phyloP scores from a whole-genome alignment of 2,888 invertebrate genomes.

The Chymomyza caudatula region DNA sequence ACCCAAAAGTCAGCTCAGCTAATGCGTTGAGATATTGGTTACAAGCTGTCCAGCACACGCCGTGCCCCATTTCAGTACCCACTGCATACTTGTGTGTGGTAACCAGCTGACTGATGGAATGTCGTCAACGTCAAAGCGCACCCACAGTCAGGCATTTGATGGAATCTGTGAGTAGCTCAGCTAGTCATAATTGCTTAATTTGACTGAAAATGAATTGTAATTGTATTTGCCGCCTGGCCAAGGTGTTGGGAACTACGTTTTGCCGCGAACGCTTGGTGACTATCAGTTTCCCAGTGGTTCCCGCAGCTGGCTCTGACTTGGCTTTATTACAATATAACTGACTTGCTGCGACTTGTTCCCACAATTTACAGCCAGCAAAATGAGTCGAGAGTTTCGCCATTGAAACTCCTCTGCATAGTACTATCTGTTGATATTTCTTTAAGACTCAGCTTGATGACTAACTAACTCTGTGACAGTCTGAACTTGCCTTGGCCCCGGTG shows the following conservation, averaged over 20 bases:
- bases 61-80: not conserved
- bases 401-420: not conserved
- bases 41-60: not conserved
- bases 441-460: conserved; percentile 34
- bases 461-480: conserved; percentile 15
- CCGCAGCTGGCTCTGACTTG: conserved; percentile 4
- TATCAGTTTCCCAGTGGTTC: conserved; percentile 33
- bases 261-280: not conserved
- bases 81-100: not conserved
- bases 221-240: conserved; percentile 17
- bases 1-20: conserved; percentile 12
- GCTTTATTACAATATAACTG: conserved; percentile 27
- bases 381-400: conserved; percentile 36
- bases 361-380: conserved; percentile 48
- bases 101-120: not conserved
- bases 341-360: conserved; percentile 37
- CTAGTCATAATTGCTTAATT: conserved; percentile 67
- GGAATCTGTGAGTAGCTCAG: conserved; percentile 1
- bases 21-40: not conserved
- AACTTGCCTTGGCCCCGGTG: not conserved
- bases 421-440: not conserved
- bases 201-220: conserved; percentile 36
- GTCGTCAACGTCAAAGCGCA: not conserved
- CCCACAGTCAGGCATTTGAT: not conserved
- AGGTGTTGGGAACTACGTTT: conserved; percentile 32